Conservation (phyloP, 53 echinoderm and acorn worm genomes). For the Hippasteria phrygiana region DNA sequence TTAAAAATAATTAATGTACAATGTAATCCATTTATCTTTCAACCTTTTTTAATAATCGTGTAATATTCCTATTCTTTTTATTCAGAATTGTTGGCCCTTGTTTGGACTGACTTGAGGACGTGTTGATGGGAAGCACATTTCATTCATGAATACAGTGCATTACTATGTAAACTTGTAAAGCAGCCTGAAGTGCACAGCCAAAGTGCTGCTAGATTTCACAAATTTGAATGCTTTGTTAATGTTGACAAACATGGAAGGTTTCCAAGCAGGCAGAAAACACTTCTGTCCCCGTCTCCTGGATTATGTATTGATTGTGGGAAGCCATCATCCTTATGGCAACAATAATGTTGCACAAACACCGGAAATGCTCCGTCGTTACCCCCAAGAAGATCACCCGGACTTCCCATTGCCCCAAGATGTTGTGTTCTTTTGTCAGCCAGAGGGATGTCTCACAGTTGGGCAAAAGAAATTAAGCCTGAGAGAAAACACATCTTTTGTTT, state of each 20-base stretch:
- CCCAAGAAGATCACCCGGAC: constrained; percentile 87
- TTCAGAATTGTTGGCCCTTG: too few relatives aligned
- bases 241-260: constrained; percentile 8
- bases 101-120: too few relatives aligned
- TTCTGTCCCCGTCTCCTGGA: constrained; percentile 92
- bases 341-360: constrained; percentile 97
- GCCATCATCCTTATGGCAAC: constrained; percentile 88
- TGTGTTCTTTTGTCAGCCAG: constrained; percentile 95
- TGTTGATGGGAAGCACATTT: too few relatives aligned
- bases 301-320: constrained; percentile 91
- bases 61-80: too few relatives aligned
- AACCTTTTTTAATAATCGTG: too few relatives aligned
- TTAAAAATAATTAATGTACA: too few relatives aligned
- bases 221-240: neutral
- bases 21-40: too few relatives aligned
- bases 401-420: constrained; percentile 92
- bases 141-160: too few relatives aligned
- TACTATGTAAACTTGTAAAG: too few relatives aligned
- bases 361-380: constrained; percentile 89
- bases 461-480: constrained; percentile 85
- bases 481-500: constrained; percentile 94
- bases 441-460: constrained; percentile 89
- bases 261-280: constrained; percentile 71
- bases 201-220: neutral
- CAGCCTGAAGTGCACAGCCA: too few relatives aligned